Percentiles rank a stretch among this genome's conserved stretches.
phyloP scores from a whole-genome alignment of 2,113 vertebrate species.

The Channa argus region DNA sequence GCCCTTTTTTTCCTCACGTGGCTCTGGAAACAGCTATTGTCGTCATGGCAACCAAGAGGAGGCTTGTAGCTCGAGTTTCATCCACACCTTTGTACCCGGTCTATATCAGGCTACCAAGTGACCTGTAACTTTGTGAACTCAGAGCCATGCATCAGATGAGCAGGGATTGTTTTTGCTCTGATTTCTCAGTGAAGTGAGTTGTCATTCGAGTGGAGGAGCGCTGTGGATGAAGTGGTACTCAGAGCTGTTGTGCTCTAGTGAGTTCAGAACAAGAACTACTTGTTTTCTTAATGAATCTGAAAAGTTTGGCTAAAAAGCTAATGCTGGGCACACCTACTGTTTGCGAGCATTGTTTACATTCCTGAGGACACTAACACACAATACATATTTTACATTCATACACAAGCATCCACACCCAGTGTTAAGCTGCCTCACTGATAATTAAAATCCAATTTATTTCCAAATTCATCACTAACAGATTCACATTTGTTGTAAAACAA shows the following conservation, averaged over 20 bases:
- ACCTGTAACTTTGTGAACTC: constrained; percentile 53
- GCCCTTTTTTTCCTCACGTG: constrained; percentile 6
- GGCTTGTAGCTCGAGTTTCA: constrained; percentile 69
- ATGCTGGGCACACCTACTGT: too few species aligned
- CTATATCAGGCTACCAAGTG: constrained; percentile 64
- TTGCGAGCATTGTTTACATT: too few species aligned
- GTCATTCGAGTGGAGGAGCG: background rate
- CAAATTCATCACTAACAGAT: background rate
- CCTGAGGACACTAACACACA: too few species aligned
- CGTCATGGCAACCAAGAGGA: constrained; percentile 65
- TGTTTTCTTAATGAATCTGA: constrained; percentile 34
- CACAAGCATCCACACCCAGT: background rate
- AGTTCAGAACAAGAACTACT: constrained; percentile 19
- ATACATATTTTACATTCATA: background rate
- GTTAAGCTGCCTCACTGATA: background rate
- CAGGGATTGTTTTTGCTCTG: constrained; percentile 27
- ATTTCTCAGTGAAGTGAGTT: constrained; percentile 35
- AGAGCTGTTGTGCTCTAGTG: background rate
- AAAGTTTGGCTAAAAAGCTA: background rate
- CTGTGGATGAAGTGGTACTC: constrained; percentile 39
- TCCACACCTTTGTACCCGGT: constrained; percentile 66
- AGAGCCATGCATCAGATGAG: constrained; percentile 43
- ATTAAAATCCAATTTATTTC: background rate
- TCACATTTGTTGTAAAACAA: too few species aligned
- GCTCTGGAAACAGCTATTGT: constrained; percentile 45